These are phyloP conservation scores for Diaperis boleti DNA, from an alignment of 2,888 invertebrate species.

Conservation along the genomic window DNA sequence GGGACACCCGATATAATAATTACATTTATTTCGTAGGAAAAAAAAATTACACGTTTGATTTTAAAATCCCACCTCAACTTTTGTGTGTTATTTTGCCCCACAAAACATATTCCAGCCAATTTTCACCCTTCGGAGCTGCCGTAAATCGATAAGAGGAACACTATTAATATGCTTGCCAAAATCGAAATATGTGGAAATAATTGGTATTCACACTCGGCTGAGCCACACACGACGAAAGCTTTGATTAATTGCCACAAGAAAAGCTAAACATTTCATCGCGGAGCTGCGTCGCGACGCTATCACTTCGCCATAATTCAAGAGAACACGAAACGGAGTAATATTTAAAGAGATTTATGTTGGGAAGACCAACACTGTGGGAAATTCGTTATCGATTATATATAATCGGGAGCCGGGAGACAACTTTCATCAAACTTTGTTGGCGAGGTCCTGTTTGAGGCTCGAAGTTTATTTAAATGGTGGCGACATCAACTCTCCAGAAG, in stretches of 20 bases:
- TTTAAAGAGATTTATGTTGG: not conserved
- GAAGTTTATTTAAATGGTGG: slow-evolving; percentile 22
- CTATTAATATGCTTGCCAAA: no score
- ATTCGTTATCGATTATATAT: slow-evolving; percentile 6
- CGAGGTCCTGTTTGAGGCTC: not conserved
- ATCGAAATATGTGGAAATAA: no score
- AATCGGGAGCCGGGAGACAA: no score
- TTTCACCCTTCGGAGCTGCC: no score
- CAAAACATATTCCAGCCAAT: no score
- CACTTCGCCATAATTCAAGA: not conserved
- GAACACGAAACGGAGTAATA: not conserved
- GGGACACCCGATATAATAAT: no score
- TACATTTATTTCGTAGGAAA: no score
- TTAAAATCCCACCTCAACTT: no score
- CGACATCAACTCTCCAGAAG: not conserved
- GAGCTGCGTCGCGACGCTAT: not conserved
- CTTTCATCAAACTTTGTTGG: not conserved
- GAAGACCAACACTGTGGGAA: not conserved
- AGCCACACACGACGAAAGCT: not conserved
- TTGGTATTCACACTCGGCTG: slow-evolving; percentile 19
- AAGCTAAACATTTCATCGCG: not conserved
- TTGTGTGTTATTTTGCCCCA: no score
- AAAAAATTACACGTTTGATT: no score
- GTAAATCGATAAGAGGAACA: no score
- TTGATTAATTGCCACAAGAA: not conserved